Conservation (phyloP, 2,797 vertebrate species). For the Notamacropus eugenii region DNA sequence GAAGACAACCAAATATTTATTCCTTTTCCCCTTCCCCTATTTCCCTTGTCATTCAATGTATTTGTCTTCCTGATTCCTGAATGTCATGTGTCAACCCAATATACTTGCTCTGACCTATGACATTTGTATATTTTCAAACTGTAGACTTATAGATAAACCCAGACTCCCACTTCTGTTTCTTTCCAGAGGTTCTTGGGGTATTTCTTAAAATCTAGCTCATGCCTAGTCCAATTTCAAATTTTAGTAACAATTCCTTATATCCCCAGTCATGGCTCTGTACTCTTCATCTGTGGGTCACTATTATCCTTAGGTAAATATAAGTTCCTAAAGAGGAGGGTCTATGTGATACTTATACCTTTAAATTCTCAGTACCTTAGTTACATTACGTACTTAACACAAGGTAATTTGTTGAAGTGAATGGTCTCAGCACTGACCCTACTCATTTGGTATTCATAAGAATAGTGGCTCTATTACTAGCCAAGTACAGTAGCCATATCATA, state of each 20-base stretch:
- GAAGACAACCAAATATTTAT: not conserved
- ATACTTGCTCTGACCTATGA: not conserved
- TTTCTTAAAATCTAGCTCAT: not conserved
- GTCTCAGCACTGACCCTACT: too few relatives aligned
- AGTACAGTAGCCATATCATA: too few relatives aligned
- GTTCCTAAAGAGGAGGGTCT: not conserved
- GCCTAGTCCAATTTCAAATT: not conserved
- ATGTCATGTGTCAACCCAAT: constrained; percentile 2
- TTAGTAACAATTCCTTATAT: not conserved
- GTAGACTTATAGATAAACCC: too few relatives aligned
- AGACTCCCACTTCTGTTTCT: not conserved
- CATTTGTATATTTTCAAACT: not conserved
- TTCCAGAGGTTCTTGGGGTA: not conserved
- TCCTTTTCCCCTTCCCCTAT: not conserved
- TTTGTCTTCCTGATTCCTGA: constrained; percentile 10
- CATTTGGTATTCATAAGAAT: too few relatives aligned
- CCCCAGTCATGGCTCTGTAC: not conserved
- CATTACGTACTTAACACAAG: too few relatives aligned
- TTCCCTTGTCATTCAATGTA: not conserved
- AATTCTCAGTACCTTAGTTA: not conserved
- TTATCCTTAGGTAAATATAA: not conserved
- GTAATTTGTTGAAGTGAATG: too few relatives aligned
- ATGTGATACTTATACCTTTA: not conserved
- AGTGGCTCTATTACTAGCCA: too few relatives aligned
- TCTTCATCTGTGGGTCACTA: not conserved